Percentiles rank a stretch among this genome's conserved stretches.
Conservation (phyloP, 2,888 invertebrate genomes). For the Dryomyza anilis region DNA sequence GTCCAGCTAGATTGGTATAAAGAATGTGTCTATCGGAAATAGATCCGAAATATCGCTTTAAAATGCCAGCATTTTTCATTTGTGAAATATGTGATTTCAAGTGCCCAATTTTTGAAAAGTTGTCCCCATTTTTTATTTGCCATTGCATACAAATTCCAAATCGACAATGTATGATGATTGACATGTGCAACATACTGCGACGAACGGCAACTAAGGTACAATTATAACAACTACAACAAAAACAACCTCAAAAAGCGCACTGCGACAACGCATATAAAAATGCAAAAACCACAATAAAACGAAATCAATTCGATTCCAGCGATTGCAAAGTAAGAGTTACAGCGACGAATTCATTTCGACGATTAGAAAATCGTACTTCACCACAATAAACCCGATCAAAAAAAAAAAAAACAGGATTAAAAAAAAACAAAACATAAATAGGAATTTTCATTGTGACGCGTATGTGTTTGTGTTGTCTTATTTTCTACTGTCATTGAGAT, state of each 20-base stretch:
- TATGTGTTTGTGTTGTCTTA: not conserved
- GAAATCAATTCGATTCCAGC: constrained; percentile 23
- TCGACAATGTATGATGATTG: not conserved
- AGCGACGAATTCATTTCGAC: not conserved
- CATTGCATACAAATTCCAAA: constrained; percentile 2
- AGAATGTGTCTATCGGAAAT: no score
- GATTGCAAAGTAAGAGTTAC: constrained; percentile 10
- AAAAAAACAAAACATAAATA: not conserved
- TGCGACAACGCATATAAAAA: constrained; percentile 26
- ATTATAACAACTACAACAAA: not conserved
- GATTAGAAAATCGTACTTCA: not conserved
- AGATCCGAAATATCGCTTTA: no score
- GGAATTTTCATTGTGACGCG: no score
- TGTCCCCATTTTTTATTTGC: no score
- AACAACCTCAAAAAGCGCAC: not conserved
- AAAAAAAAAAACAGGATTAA: not conserved
- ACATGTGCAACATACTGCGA: no score
- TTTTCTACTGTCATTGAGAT: not conserved
- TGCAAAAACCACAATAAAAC: constrained; percentile 16
- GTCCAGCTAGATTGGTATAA: no score
- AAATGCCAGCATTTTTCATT: not conserved
- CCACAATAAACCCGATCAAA: not conserved
- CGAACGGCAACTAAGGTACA: not conserved
- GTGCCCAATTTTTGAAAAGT: no score
- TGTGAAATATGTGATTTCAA: not conserved